These are phyloP conservation scores for Sphinx pinastri DNA, from an alignment of 2,888 invertebrate species.

Conservation along the genomic window DNA sequence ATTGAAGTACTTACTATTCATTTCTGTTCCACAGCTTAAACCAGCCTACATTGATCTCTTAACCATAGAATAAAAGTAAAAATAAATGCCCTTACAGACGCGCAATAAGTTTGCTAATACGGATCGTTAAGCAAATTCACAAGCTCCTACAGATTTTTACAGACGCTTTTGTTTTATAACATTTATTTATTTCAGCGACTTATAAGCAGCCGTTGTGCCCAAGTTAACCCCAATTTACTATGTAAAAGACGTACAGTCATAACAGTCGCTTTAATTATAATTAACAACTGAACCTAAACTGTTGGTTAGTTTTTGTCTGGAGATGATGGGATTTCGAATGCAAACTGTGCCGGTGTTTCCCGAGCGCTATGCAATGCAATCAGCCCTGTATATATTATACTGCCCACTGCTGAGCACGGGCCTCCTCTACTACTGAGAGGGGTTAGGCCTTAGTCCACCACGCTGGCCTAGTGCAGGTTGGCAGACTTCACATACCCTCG, in stretches of 20 bases:
- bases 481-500: too few relatives aligned
- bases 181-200: constrained; percentile 31
- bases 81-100: not conserved
- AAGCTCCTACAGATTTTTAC: constrained; percentile 20
- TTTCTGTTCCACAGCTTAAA: not conserved
- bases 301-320: not conserved
- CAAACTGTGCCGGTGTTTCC: too few relatives aligned
- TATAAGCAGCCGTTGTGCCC: constrained; percentile 29
- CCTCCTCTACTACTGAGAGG: too few relatives aligned
- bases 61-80: not conserved
- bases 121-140: constrained; percentile 16
- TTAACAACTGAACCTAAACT: not conserved
- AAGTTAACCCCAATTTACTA: constrained; percentile 32
- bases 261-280: constrained; percentile 15
- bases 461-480: too few relatives aligned
- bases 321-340: not conserved
- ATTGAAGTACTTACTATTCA: too few relatives aligned
- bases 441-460: too few relatives aligned
- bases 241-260: constrained; percentile 35
- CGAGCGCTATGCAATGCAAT: too few relatives aligned
- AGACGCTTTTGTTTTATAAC: constrained; percentile 20
- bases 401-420: too few relatives aligned
- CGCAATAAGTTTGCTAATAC: constrained; percentile 20
- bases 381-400: too few relatives aligned
- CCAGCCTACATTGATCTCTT: not conserved